Percentiles rank a stretch among this genome's conserved stretches.
These are phyloP conservation scores for Eupithecia dodoneata DNA, from an alignment of 2,888 invertebrate species.

Conservation along the genomic window DNA sequence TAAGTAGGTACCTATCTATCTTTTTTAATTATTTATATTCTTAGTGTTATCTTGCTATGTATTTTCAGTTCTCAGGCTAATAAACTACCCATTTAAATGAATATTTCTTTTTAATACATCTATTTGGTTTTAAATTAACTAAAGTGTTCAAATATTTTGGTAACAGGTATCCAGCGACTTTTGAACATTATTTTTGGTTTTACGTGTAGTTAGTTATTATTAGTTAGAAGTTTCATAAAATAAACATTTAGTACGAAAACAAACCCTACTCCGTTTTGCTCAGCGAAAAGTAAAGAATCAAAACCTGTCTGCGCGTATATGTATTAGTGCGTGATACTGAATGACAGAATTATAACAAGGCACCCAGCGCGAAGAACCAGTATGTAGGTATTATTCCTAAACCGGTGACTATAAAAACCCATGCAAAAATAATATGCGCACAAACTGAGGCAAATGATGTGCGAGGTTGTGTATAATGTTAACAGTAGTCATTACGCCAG, in stretches of 20 bases:
- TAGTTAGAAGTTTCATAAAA: background rate
- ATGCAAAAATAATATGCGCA: conserved; percentile 7
- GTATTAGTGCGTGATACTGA: conserved; percentile 12
- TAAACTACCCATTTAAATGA: background rate
- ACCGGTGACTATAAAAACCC: conserved; percentile 29
- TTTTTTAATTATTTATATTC: background rate
- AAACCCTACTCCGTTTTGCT: background rate
- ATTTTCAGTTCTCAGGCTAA: background rate
- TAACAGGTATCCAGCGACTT: background rate
- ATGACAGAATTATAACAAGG: background rate
- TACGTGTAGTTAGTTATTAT: background rate
- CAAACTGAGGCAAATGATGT: background rate
- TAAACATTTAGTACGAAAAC: background rate
- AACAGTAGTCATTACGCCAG: background rate
- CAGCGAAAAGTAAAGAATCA: background rate
- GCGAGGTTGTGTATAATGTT: background rate
- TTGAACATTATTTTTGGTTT: background rate
- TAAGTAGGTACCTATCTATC: background rate
- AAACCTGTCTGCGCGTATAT: conserved; percentile 11
- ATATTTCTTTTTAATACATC: background rate
- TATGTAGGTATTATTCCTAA: conserved; percentile 16
- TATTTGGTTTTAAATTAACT: background rate
- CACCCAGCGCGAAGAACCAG: conserved; percentile 31
- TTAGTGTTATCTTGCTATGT: background rate
- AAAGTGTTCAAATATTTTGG: background rate